These are phyloP conservation scores for Eristalinus aeneus DNA, from an alignment of 2,888 invertebrate species.

Conservation along the genomic window DNA sequence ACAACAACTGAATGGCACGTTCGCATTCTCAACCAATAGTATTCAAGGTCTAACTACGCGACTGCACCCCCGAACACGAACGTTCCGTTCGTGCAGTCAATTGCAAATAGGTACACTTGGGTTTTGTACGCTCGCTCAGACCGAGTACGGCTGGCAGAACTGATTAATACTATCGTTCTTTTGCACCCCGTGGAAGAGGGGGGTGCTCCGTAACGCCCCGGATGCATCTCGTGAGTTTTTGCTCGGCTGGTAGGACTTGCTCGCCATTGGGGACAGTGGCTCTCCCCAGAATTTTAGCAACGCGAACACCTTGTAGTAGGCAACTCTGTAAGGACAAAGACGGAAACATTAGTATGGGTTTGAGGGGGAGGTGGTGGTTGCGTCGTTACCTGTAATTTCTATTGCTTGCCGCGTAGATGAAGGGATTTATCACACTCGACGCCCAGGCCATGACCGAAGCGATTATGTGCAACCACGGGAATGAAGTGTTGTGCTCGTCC, in stretches of 20 bases:
- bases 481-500: slow-evolving; percentile 87
- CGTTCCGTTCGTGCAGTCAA: slow-evolving; percentile 21
- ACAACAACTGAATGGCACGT: slow-evolving; percentile 67
- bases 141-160: slow-evolving; percentile 79
- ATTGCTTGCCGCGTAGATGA: slow-evolving; percentile 95
- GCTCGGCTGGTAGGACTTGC: slow-evolving; percentile 79
- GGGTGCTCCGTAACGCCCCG: slow-evolving; percentile 78
- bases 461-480: slow-evolving; percentile 89
- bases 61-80: background rate
- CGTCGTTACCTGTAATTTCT: slow-evolving; percentile 85
- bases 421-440: slow-evolving; percentile 93
- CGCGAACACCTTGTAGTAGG: slow-evolving; percentile 79
- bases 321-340: slow-evolving; percentile 75
- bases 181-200: slow-evolving; percentile 77
- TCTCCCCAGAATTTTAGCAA: slow-evolving; percentile 80
- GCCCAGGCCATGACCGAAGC: slow-evolving; percentile 95
- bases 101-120: background rate
- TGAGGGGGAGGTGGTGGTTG: background rate
- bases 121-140: slow-evolving; percentile 73
- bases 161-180: slow-evolving; percentile 77
- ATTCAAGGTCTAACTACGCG: slow-evolving; percentile 58
- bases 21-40: slow-evolving; percentile 49
- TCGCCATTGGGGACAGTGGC: slow-evolving; percentile 79
- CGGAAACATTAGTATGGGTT: background rate
- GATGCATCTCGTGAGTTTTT: slow-evolving; percentile 79